Evolutionary conservation across 2,797 vertebrate species (phyloP).

Genomic region (Acanthurus lineatus): DNA sequence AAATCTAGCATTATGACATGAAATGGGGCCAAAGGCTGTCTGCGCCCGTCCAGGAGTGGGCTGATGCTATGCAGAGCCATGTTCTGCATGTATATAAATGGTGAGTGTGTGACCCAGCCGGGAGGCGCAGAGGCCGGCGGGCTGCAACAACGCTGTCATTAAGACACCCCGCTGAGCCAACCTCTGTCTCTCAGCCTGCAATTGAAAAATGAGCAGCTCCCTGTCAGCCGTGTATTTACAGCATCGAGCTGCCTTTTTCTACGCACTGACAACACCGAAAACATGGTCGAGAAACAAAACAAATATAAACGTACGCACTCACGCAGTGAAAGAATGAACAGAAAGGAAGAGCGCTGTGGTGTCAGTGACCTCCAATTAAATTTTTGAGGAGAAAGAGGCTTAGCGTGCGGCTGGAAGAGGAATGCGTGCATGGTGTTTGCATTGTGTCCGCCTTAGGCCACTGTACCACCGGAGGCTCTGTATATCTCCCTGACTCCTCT

Average conservation of each 20-base stretch:
- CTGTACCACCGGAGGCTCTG: constrained; percentile 72
- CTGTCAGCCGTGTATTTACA: constrained; percentile 75
- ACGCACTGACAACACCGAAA: constrained; percentile 52
- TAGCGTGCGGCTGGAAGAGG: constrained; percentile 71
- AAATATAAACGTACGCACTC: constrained; percentile 46
- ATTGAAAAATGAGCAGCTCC: constrained; percentile 71
- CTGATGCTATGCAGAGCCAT: constrained; percentile 59
- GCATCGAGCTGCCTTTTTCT: constrained; percentile 16
- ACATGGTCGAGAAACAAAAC: constrained; percentile 47
- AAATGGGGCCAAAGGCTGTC: constrained; percentile 25
- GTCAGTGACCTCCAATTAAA: constrained; percentile 79
- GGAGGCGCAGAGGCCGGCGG: constrained; percentile 64
- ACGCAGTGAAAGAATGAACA: constrained; percentile 50
- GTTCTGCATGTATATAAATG: constrained; percentile 71
- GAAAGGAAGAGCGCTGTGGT: constrained; percentile 67
- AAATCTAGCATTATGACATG: constrained; percentile 38
- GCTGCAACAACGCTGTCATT: constrained; percentile 80
- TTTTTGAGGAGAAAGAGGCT: constrained; percentile 65
- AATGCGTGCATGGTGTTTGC: constrained; percentile 80
- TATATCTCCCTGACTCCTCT: constrained; percentile 78
- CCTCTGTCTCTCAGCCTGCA: constrained; percentile 73
- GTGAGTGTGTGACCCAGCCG: constrained; percentile 52
- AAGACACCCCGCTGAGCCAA: constrained; percentile 79
- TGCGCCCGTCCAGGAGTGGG: constrained; percentile 14
- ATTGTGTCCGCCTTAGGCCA: constrained; percentile 81